Percentiles rank a stretch among this genome's conserved stretches.
Conservation (phyloP, 1,140 invertebrate species). For the Heterodera carotae region DNA sequence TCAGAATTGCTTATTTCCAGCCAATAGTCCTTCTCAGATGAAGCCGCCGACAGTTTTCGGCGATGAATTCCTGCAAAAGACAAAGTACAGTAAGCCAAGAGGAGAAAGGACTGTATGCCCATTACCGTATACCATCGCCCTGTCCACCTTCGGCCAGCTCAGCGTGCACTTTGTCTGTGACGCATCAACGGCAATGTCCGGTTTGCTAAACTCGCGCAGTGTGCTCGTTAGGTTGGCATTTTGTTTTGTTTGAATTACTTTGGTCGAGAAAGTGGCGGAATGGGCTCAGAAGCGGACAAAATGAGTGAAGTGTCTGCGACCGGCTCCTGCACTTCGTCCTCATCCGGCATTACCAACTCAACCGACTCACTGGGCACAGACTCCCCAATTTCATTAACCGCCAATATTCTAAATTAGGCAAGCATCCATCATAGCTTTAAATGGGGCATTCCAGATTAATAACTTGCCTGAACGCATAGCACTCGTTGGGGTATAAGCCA, state of each 20-base stretch:
- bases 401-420: slow-evolving; percentile 79
- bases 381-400: slow-evolving; percentile 93
- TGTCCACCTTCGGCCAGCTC: slow-evolving; percentile 34
- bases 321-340: slow-evolving; percentile 17
- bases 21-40: slow-evolving; percentile 37
- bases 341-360: slow-evolving; percentile 28
- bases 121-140: slow-evolving; percentile 35
- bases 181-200: slow-evolving; percentile 2
- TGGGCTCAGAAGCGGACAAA: slow-evolving; percentile 3
- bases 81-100: not conserved
- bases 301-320: not conserved
- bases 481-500: slow-evolving; percentile 18
- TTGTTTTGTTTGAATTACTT: not conserved
- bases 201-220: slow-evolving; percentile 16
- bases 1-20: slow-evolving; percentile 44
- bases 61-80: slow-evolving; percentile 7
- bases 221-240: not conserved
- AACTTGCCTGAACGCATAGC: slow-evolving; percentile 70
- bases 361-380: slow-evolving; percentile 70
- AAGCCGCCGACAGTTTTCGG: slow-evolving; percentile 5
- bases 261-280: not conserved
- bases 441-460: not conserved
- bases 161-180: slow-evolving; percentile 18
- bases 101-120: not conserved
- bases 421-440: not conserved